These are phyloP conservation scores for Drosophila nigritarsus DNA, from an alignment of 2,888 invertebrate genomes.

Conservation along the genomic window DNA sequence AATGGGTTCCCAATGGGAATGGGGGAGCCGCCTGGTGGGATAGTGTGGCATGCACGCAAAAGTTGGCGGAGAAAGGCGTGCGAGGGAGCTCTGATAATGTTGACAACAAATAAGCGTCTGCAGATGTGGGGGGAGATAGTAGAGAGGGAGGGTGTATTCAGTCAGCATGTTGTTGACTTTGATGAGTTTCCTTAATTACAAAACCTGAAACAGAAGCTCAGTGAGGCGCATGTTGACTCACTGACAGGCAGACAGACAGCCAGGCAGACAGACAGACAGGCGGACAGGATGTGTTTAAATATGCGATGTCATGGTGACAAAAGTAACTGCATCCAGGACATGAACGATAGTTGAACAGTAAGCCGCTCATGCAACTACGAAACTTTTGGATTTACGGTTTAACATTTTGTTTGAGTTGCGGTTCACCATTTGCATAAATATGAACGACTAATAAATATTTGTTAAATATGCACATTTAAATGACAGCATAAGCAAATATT, in stretches of 20 bases:
- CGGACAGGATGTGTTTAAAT: constrained; percentile 63
- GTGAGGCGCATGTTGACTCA: constrained; percentile 50
- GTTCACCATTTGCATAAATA: constrained; percentile 41
- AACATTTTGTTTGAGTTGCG: constrained; percentile 33
- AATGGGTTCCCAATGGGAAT: constrained; percentile 40
- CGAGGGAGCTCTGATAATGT: constrained; percentile 49
- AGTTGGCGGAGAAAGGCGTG: neutral
- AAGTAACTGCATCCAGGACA: constrained; percentile 38
- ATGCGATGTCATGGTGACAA: constrained; percentile 63
- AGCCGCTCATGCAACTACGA: neutral
- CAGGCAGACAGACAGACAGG: constrained; percentile 1
- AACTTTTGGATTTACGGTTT: constrained; percentile 8
- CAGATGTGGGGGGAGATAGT: neutral
- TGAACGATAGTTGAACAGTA: constrained; percentile 15
- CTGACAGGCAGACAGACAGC: constrained; percentile 12
- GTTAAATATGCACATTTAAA: constrained; percentile 60
- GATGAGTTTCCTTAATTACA: constrained; percentile 81
- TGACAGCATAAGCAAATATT: constrained; percentile 44
- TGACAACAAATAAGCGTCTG: constrained; percentile 61
- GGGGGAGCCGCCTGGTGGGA: constrained; percentile 25
- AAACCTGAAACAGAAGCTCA: constrained; percentile 68
- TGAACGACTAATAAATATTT: constrained; percentile 48
- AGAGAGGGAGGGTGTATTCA: constrained; percentile 9
- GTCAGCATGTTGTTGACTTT: constrained; percentile 73
- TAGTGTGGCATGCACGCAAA: constrained; percentile 41